These are phyloP conservation scores for Chironomus riparius DNA, from an alignment of 2,888 invertebrate genomes.

Conservation along the genomic window DNA sequence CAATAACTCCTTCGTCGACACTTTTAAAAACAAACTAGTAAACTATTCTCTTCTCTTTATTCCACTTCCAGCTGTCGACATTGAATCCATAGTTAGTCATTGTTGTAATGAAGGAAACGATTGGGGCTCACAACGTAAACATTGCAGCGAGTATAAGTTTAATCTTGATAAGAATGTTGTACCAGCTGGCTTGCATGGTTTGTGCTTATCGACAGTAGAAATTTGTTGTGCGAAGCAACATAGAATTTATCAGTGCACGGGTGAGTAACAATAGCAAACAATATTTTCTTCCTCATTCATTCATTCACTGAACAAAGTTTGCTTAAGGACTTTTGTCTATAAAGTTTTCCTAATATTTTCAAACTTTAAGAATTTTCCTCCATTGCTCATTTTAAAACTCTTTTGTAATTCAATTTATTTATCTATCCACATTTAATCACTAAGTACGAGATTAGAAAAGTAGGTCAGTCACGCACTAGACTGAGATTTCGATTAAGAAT, in stretches of 20 bases:
- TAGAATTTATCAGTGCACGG: constrained; percentile 39
- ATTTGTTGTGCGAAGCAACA: constrained; percentile 53
- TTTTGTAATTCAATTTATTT: no score
- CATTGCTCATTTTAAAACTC: no score
- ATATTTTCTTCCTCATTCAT: neutral
- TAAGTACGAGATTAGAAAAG: neutral
- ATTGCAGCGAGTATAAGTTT: constrained; percentile 43
- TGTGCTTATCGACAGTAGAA: constrained; percentile 53
- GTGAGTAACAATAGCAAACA: constrained; percentile 31
- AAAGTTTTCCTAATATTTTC: no score
- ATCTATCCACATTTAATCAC: no score
- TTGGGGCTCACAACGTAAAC: constrained; percentile 44
- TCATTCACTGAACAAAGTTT: neutral
- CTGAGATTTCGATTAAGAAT: neutral
- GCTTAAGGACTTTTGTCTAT: no score
- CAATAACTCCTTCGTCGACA: no score
- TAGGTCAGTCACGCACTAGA: neutral
- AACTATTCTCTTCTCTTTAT: no score
- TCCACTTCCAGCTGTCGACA: constrained; percentile 10
- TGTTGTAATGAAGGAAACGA: constrained; percentile 49
- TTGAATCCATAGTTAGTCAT: constrained; percentile 31
- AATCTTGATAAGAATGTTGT: constrained; percentile 33
- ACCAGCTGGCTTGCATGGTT: constrained; percentile 47
- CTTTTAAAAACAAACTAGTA: no score
- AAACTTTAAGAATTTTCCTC: no score